Evolutionary conservation across 2,888 invertebrate species (phyloP).

Genomic region (Chorisops tibialis): DNA sequence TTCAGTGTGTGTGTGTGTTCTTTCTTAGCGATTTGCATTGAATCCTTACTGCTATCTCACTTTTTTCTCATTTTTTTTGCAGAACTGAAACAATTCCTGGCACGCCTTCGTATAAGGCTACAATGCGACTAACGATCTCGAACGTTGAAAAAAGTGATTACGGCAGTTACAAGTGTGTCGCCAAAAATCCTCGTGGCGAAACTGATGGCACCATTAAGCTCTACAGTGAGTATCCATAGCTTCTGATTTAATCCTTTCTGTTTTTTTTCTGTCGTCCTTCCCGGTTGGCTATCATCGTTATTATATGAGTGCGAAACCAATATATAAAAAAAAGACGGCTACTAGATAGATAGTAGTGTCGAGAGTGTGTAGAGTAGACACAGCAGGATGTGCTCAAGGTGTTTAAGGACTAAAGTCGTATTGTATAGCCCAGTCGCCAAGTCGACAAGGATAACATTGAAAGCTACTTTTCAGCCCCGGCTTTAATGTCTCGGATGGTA

Average conservation of each 20-base stretch:
- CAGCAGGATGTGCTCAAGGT: neutral
- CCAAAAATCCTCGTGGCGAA: constrained; percentile 87
- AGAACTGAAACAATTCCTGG: constrained; percentile 69
- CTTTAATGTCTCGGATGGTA: constrained; percentile 6
- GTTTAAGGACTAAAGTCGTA: neutral
- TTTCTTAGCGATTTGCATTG: neutral
- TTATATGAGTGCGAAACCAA: neutral
- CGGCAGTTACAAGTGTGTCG: constrained; percentile 81
- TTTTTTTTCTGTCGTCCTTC: neutral
- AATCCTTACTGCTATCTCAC: constrained; percentile 11
- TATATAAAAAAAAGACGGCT: neutral
- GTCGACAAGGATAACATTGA: constrained; percentile 10
- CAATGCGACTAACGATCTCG: constrained; percentile 80
- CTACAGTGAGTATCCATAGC: constrained; percentile 68
- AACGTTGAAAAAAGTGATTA: constrained; percentile 78
- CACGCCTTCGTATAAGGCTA: constrained; percentile 75
- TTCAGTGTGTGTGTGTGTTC: neutral
- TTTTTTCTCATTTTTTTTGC: constrained; percentile 31
- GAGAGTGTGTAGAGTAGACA: too few species aligned
- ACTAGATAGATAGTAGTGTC: too few species aligned
- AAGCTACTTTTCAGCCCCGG: constrained; percentile 22
- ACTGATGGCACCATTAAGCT: constrained; percentile 85
- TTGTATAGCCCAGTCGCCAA: neutral
- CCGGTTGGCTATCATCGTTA: constrained; percentile 8
- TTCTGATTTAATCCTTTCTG: constrained; percentile 24